A percentile compares a stretch with the other conserved stretches of the same genome.
Conservation (phyloP, 2,113 vertebrate genomes). For the Xenotilapia longispinis region DNA sequence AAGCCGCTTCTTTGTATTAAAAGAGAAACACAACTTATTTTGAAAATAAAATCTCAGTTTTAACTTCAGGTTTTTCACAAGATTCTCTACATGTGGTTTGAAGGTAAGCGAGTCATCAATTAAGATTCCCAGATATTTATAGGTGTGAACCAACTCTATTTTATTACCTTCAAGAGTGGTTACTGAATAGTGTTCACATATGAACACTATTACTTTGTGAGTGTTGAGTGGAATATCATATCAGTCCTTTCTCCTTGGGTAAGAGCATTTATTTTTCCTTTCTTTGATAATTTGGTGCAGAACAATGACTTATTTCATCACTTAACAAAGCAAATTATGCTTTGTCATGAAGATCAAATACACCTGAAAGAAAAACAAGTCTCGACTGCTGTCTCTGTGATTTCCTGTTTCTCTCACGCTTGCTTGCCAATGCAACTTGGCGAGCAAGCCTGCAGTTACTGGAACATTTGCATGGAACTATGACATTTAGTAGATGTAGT, state of each 20-base stretch:
- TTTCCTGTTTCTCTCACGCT: conserved; percentile 6
- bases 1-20: no score
- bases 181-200: neutral
- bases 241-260: neutral
- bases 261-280: neutral
- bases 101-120: no score
- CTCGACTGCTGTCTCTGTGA: neutral
- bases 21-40: no score
- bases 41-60: no score
- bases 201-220: neutral
- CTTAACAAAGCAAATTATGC: neutral
- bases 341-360: neutral
- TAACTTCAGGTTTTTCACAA: no score
- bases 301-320: neutral
- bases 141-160: no score
- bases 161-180: no score
- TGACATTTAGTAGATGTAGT: neutral
- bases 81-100: no score
- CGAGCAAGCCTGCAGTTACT: neutral
- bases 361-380: neutral
- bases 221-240: neutral
- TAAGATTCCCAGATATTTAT: no score
- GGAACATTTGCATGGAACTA: neutral
- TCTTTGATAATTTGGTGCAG: neutral
- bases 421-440: neutral